phyloP scores from a whole-genome alignment of 64 coral and sea anemone genomes.

The Porites lutea region DNA sequence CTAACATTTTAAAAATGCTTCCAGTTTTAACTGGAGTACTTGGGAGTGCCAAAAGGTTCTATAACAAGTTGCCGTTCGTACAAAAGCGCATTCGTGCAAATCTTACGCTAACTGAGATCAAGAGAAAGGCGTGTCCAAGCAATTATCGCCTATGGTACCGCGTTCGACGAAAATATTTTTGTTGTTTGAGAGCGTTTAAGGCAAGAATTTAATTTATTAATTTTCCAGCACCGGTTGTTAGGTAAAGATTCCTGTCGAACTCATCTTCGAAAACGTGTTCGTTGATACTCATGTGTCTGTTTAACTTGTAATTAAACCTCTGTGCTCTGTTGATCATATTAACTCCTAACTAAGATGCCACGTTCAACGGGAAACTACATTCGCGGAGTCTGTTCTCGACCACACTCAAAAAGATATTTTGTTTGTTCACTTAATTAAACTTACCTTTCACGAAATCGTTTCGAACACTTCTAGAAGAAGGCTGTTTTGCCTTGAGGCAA shows the following conservation, averaged over 20 bases:
- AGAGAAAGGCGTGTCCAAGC: constrained; percentile 14
- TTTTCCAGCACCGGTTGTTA: not conserved
- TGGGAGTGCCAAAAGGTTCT: not conserved
- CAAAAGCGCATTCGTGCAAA: constrained; percentile 11
- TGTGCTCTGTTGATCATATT: not conserved
- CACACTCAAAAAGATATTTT: not conserved
- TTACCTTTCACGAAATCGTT: not conserved
- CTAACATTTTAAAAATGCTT: not conserved
- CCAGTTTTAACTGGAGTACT: not conserved
- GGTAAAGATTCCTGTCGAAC: not conserved
- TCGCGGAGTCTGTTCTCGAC: not conserved
- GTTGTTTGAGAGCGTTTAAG: not conserved
- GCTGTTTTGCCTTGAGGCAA: constrained; percentile 10
- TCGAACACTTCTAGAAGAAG: not conserved
- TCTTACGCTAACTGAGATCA: not conserved
- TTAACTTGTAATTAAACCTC: not conserved
- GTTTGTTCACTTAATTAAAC: not conserved
- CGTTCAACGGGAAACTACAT: not conserved
- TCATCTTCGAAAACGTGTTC: not conserved
- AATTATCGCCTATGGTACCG: not conserved
- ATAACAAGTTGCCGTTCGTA: not conserved
- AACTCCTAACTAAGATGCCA: not conserved
- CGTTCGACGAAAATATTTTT: not conserved
- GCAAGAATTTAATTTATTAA: not conserved
- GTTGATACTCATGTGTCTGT: not conserved